Conservation (phyloP, 2,113 vertebrate genomes). For the Oreochromis niloticus region DNA sequence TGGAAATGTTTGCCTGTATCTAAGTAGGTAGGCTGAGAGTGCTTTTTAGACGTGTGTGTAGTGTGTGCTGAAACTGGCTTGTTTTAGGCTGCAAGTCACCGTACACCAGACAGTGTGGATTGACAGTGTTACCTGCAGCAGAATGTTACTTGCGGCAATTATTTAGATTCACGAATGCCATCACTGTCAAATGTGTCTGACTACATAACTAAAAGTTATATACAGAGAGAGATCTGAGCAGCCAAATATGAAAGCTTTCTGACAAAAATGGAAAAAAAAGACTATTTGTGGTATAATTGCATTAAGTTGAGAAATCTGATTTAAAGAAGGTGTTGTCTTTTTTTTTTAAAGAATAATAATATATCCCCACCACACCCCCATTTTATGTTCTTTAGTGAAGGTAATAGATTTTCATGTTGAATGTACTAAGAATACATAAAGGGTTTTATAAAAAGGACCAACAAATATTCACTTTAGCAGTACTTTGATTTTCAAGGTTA, state of each 20-base stretch:
- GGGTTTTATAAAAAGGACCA: neutral
- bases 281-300: neutral
- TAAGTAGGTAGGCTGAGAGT: neutral
- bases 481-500: neutral
- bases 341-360: neutral
- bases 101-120: neutral
- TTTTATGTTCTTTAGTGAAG: neutral
- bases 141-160: neutral
- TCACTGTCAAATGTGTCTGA: neutral
- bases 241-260: neutral
- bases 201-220: neutral
- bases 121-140: neutral
- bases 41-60: neutral
- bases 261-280: neutral
- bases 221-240: neutral
- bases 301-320: neutral
- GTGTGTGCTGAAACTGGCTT: neutral
- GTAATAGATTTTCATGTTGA: neutral
- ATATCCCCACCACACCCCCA: neutral
- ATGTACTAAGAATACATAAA: neutral
- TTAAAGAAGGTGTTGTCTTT: neutral
- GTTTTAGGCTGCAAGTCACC: neutral
- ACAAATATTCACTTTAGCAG: neutral
- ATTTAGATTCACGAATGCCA: neutral
- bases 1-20: neutral